Conservation (phyloP, 2,113 vertebrate species). For the Toxotes jaculatrix region DNA sequence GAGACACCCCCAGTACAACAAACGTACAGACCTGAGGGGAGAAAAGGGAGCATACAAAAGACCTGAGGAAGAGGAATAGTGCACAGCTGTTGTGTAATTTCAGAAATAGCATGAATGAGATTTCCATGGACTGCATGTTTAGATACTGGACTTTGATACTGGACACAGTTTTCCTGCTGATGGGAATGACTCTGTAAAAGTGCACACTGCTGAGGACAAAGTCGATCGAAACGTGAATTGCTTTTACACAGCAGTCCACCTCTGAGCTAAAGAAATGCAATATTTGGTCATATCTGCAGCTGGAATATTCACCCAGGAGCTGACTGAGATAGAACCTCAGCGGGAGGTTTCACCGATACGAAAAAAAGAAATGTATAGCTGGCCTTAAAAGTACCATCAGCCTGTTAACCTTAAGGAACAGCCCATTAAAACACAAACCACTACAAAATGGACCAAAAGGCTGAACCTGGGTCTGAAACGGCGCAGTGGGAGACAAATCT, state of each 20-base stretch:
- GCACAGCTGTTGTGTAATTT: not conserved
- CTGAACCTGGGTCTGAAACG: not conserved
- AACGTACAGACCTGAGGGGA: not conserved
- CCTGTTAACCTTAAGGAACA: not conserved
- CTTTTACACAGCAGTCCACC: conserved; percentile 10
- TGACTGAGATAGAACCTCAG: not conserved
- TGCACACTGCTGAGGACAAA: not conserved
- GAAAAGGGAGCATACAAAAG: not conserved
- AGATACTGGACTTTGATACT: not conserved
- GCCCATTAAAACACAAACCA: not conserved
- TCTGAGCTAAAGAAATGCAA: conserved; percentile 7
- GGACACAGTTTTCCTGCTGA: conserved; percentile 5
- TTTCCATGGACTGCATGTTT: not conserved
- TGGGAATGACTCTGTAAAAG: not conserved
- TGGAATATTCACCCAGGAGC: not conserved
- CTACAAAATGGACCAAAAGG: not conserved
- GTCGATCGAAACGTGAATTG: not conserved
- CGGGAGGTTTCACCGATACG: not conserved
- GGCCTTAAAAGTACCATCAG: not conserved
- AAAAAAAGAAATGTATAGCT: not conserved
- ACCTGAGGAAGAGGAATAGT: not conserved
- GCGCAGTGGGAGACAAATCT: not conserved
- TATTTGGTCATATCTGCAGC: not conserved
- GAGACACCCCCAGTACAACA: not conserved
- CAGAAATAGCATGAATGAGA: not conserved